A percentile compares a stretch with the other conserved stretches of the same genome.
These are phyloP conservation scores for Eristalis pertinax DNA, from an alignment of 2,888 invertebrate species.

Conservation along the genomic window DNA sequence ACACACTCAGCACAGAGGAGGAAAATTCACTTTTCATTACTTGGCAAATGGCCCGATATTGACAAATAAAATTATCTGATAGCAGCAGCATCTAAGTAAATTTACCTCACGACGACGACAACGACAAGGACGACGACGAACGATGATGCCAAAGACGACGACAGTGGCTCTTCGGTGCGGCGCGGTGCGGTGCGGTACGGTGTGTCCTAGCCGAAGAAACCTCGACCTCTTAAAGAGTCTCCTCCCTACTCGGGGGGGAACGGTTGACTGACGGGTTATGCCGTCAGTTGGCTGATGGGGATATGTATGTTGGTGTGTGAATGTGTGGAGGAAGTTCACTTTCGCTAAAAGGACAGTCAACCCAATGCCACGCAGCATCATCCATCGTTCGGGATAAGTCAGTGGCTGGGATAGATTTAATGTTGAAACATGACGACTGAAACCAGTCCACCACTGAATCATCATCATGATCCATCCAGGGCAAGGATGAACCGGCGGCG, in stretches of 20 bases:
- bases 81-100: constrained; percentile 72
- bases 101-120: constrained; percentile 68
- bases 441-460: constrained; percentile 63
- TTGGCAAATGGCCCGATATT: constrained; percentile 73
- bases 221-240: constrained; percentile 53
- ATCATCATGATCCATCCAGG: constrained; percentile 56
- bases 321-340: constrained; percentile 1
- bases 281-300: background rate
- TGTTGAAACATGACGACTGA: constrained; percentile 66
- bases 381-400: constrained; percentile 45
- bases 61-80: constrained; percentile 73
- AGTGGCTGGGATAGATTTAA: constrained; percentile 63
- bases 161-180: constrained; percentile 14
- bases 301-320: background rate
- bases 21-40: constrained; percentile 73
- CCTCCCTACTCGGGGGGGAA: constrained; percentile 5
- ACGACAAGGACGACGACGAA: constrained; percentile 27
- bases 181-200: background rate
- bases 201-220: constrained; percentile 30
- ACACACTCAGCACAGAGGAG: constrained; percentile 60
- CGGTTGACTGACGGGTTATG: constrained; percentile 37
- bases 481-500: constrained; percentile 12
- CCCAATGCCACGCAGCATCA: constrained; percentile 26
- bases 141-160: constrained; percentile 15
- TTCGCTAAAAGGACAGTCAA: constrained; percentile 53